Base-by-base conservation (phyloP, 1,140 invertebrate genomes). In the Kradibia gibbosae region DNA sequence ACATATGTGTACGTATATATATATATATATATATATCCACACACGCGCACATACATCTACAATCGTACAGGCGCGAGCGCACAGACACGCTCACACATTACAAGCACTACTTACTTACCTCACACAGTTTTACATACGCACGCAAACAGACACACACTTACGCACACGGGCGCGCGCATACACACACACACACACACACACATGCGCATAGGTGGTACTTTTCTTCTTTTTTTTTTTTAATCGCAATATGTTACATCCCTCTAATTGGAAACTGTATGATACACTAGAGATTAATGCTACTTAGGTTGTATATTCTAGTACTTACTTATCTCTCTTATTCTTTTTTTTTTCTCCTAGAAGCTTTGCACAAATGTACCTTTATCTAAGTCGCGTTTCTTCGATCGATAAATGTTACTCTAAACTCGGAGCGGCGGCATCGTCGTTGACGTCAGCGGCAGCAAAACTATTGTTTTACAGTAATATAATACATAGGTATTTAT, bases 401-500 rank as follows among this genome's bases (percentile, higher is more conserved):
- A 45, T 78, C 71, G 74, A 77, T 77, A 81, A 81, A 73, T 81
- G 78, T 71, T 36, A 81, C 22, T 80, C 80, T 84, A 85, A 83
- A 80, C 67, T 77, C 62, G 83, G 82, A 84, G 83, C 81, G 82
- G 83, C 84, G 81, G 86, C 83, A 83, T 85, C 85, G 82, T 84
- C 85, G 77, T 85, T 86, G 85, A 86, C 85, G 84, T 83, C 85
- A 88, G 84, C 88, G 84, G 86, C 87, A 87, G 86, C 87, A 88
- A 85, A 86, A 86, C 84, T 88, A 89, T 89, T 86, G 83, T 88
- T 83, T 79, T 89, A 90, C 86, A 87, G 55, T 88, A 88, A 89
- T 91, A 91, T 90, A 90, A 87, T 90, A 91, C 89, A 90, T 88
- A 89, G 88, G 88, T 90, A 90, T 90, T 90, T 90, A 91, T 91